A percentile compares a stretch with the other conserved stretches of the same genome.
phyloP scores from a whole-genome alignment of 2,113 vertebrate genomes.

The Etheostoma spectabile region DNA sequence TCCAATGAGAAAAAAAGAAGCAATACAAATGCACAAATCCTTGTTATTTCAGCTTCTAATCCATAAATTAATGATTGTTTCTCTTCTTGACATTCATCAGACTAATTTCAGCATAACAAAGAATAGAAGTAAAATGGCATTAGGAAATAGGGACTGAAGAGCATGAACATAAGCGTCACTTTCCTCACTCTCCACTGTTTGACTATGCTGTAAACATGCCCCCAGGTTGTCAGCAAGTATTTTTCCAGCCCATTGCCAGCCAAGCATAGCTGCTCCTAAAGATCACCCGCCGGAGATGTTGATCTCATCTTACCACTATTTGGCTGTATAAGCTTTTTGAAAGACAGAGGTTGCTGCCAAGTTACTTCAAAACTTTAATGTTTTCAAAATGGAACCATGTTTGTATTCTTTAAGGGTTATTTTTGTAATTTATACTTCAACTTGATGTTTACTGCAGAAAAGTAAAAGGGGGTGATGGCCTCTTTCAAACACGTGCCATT shows the following conservation, averaged over 20 bases:
- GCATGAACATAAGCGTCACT: conserved; percentile 38
- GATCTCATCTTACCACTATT: conserved; percentile 78
- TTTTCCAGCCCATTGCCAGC: conserved; percentile 76
- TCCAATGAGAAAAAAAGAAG: no score
- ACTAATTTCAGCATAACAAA: not conserved
- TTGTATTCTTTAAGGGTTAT: not conserved
- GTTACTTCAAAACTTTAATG: conserved; percentile 31
- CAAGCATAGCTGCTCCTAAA: conserved; percentile 77
- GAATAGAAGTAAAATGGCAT: not conserved
- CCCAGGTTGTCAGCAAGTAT: conserved; percentile 81
- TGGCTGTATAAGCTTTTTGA: conserved; percentile 67
- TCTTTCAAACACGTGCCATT: not conserved
- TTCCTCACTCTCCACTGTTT: conserved; percentile 40
- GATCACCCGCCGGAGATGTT: conserved; percentile 74
- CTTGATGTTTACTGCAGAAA: not conserved
- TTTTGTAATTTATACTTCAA: not conserved
- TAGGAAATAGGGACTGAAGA: conserved; percentile 34
- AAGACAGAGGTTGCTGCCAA: conserved; percentile 42
- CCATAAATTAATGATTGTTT: not conserved
- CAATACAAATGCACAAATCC: not conserved
- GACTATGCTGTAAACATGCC: conserved; percentile 77
- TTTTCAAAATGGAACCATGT: not conserved
- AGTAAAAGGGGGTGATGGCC: not conserved
- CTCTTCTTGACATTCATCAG: not conserved
- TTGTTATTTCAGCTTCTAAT: not conserved